Evolutionary conservation across 2,113 vertebrate genomes (phyloP).

Genomic region (Onychostruthus taczanowskii): DNA sequence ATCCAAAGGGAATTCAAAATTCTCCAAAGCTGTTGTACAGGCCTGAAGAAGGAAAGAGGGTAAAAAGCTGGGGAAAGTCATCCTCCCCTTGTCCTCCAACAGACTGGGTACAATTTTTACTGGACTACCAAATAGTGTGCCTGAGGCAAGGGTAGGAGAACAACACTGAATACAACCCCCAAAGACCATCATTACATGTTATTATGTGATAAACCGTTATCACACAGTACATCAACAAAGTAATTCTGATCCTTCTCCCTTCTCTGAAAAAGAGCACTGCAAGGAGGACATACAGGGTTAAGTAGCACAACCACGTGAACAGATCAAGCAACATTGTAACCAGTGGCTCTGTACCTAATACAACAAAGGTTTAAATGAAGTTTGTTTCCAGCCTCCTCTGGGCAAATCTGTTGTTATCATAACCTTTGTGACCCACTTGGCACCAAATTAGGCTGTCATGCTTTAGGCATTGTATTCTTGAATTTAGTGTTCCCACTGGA

Average conservation of each 20-base stretch:
- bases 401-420: not conserved
- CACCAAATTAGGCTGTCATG: fast-evolving
- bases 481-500: not conserved
- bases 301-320: not conserved
- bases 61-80: not conserved
- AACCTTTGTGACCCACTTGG: not conserved
- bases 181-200: not conserved
- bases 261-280: not conserved
- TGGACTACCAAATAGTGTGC: not conserved
- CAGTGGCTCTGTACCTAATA: not conserved
- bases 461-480: not conserved
- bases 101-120: not conserved
- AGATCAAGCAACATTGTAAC: not conserved
- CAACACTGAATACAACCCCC: not conserved
- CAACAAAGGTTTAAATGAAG: not conserved
- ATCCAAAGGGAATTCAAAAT: not conserved
- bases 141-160: not conserved
- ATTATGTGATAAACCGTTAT: not conserved
- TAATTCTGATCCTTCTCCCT: not conserved
- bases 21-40: not conserved
- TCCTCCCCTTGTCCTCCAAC: not conserved
- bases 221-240: not conserved
- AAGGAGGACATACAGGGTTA: not conserved
- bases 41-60: not conserved
- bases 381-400: not conserved